These are phyloP conservation scores for Bombus picipes DNA, from an alignment of 1,140 invertebrate genomes.

Conservation along the genomic window DNA sequence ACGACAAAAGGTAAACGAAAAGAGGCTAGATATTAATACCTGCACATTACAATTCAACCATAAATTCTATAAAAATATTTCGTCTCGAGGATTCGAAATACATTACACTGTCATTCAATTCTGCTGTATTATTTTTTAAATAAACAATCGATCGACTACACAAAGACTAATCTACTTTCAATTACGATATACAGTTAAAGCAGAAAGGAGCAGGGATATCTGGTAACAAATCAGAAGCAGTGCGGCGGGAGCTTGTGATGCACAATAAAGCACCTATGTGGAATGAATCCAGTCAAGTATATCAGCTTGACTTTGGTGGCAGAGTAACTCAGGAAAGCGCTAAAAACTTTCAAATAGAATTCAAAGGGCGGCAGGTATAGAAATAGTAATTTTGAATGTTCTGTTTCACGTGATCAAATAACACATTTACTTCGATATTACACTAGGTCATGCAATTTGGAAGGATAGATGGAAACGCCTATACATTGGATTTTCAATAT, in stretches of 20 bases:
- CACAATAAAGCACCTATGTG: conserved; percentile 99
- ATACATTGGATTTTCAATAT: conserved; percentile 99
- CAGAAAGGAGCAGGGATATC: conserved; percentile 83
- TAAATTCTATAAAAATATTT: background rate
- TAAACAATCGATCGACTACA: no score
- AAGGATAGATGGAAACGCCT: conserved; percentile 98
- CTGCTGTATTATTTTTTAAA: no score
- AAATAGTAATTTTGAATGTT: background rate
- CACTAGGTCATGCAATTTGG: conserved; percentile 99
- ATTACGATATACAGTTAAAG: conserved; percentile 83
- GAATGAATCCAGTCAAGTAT: conserved; percentile 99
- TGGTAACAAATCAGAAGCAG: conserved; percentile 81
- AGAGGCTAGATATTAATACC: background rate
- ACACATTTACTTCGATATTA: background rate
- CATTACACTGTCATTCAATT: background rate
- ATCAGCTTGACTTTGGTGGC: conserved; percentile 99
- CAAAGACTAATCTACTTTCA: background rate
- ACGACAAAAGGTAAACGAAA: conserved; percentile 90
- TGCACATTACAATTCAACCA: background rate
- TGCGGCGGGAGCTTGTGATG: conserved; percentile 94
- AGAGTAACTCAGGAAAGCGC: conserved; percentile 99
- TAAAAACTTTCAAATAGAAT: conserved; percentile 99
- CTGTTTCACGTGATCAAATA: background rate
- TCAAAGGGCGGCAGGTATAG: conserved; percentile 96
- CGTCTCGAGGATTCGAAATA: background rate